Base-by-base conservation (phyloP, 2,888 invertebrate genomes). In the Cantharis nigra region DNA sequence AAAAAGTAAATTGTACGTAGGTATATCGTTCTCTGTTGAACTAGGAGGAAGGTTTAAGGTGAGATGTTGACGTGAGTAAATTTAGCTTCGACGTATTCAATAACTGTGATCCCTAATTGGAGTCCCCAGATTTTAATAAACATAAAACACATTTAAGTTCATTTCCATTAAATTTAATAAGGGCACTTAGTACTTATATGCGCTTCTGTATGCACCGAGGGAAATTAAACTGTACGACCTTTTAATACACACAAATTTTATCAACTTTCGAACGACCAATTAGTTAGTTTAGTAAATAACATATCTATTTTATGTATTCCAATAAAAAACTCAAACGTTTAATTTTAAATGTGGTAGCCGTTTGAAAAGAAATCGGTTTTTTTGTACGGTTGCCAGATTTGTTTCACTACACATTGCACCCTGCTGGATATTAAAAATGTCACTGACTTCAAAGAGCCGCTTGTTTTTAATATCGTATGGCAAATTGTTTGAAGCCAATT, bases 121-220 rank as follows among this genome's bases (percentile, higher is more conserved):
- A 72, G 70, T 65, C 72, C 69, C 78, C 69, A 74, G 77, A 79
- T 82, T 83, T 82, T 83, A 83, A 83, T 83, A 83, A 81, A 82
- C 84, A 83, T 84, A 83, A 83, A 83, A 79, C 78, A 79, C 82
- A 81, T 83, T 83, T 82, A 82, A 82, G 80, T 82, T 84, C 83
- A 81, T 83, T 83, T 82, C 84, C 82, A 82, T 84, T 83, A 82
- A 82, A 84, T 84, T 85, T 84, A 85, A 84, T 85, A 85, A 84
- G 83, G 80, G 80, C 78, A 80, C 80, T 80, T 79, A 73, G 78
- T 75, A 72, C 81, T 79, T 73, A 77, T 73, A 76, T 76, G 78
- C 75, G 74, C 76, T 78, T 74, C 67, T 73, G 23, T 74, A 76
- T 76, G 76, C 78, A 76, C 14, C 14, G 65, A 70, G 78, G 72